Conservation (phyloP, 2,797 vertebrate genomes). For the Microctenopoma stevenorrisi region DNA sequence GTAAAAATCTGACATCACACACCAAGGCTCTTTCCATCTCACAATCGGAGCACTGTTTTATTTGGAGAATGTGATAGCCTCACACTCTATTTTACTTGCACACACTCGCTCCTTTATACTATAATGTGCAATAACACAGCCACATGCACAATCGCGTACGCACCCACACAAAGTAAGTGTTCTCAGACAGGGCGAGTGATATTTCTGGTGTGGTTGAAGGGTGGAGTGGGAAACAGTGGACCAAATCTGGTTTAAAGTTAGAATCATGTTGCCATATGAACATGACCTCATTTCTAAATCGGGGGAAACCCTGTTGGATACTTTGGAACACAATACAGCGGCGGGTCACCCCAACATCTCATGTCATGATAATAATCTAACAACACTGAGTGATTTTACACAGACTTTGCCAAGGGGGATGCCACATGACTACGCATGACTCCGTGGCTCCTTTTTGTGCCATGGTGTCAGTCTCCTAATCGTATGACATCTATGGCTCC, state of each 20-base stretch:
- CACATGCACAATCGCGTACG: slow-evolving; percentile 22
- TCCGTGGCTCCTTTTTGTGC: slow-evolving; percentile 46
- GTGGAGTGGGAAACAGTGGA: slow-evolving; percentile 75
- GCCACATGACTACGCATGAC: slow-evolving; percentile 53
- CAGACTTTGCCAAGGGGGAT: slow-evolving; percentile 47
- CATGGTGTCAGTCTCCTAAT: slow-evolving; percentile 37
- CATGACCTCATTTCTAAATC: slow-evolving; percentile 78
- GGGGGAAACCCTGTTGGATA: slow-evolving; percentile 73
- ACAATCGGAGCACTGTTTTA: slow-evolving; percentile 69
- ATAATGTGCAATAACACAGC: slow-evolving; percentile 63
- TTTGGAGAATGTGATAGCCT: slow-evolving; percentile 73
- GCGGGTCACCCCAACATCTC: slow-evolving; percentile 54
- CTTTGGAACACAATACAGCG: slow-evolving; percentile 61
- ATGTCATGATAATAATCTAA: slow-evolving; percentile 66
- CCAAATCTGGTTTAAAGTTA: slow-evolving; percentile 80
- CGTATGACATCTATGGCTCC: slow-evolving; percentile 45
- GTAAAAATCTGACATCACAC: slow-evolving; percentile 71
- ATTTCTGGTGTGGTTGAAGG: slow-evolving; percentile 78
- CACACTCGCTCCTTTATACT: slow-evolving; percentile 60
- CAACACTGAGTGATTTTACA: slow-evolving; percentile 55
- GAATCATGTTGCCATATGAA: slow-evolving; percentile 76
- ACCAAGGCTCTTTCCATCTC: slow-evolving; percentile 65
- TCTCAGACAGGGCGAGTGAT: slow-evolving; percentile 69
- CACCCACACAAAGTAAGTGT: slow-evolving; percentile 51
- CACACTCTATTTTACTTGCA: slow-evolving; percentile 65